Percentiles rank a stretch among this genome's conserved stretches.
Conservation (phyloP, 2,113 vertebrate species). For the Genyomyrus donnyi region DNA sequence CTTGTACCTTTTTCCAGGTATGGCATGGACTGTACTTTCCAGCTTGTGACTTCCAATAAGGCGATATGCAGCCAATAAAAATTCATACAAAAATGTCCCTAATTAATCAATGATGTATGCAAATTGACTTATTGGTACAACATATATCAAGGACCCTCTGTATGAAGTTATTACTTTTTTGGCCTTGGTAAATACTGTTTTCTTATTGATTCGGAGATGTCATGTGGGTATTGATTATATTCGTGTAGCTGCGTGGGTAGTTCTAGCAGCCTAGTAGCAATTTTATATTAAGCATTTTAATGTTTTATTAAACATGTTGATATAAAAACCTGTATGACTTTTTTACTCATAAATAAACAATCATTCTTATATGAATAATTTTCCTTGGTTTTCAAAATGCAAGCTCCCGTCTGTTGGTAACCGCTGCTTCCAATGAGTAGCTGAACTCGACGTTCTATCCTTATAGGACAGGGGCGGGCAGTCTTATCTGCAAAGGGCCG, state of each 20-base stretch:
- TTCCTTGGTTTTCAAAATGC: neutral
- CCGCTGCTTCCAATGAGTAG: neutral
- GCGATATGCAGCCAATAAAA: neutral
- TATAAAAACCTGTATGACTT: neutral
- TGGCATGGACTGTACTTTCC: neutral
- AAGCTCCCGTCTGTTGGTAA: neutral
- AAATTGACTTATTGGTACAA: neutral
- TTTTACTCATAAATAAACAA: too few relatives aligned
- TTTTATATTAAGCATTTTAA: neutral
- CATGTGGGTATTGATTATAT: neutral
- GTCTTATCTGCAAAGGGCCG: too few relatives aligned
- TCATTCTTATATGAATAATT: neutral
- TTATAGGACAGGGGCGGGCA: neutral
- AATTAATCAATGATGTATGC: neutral
- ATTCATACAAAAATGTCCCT: neutral
- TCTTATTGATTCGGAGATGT: neutral
- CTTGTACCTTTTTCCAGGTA: neutral
- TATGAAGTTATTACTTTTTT: neutral
- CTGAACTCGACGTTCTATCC: neutral
- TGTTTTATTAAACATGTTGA: neutral
- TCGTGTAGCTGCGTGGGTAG: neutral
- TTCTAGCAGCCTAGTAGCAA: neutral
- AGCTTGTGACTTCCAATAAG: neutral
- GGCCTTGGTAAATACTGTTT: neutral
- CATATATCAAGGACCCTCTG: neutral